A percentile compares a stretch with the other conserved stretches of the same genome.
phyloP scores from a whole-genome alignment of 92 coral and sea anemone species.

The Epizoanthus illoricatus region DNA sequence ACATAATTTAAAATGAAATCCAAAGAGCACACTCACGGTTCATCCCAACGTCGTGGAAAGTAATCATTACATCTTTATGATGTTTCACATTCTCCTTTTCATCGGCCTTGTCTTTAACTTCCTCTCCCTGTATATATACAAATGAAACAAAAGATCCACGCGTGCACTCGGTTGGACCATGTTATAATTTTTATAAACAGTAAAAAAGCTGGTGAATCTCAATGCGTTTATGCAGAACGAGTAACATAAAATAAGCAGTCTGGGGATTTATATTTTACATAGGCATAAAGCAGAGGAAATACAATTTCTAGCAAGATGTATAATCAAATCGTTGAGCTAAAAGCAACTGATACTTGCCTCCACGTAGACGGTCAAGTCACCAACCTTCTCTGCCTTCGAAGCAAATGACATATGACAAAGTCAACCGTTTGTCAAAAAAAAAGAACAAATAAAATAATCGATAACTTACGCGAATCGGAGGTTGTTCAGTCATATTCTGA shows the following conservation, averaged over 20 bases:
- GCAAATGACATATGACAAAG: constrained; percentile 18
- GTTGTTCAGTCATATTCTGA: constrained; percentile 24
- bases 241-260: not conserved
- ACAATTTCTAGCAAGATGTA: not conserved
- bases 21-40: constrained; percentile 70
- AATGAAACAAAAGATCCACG: not conserved
- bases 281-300: not conserved
- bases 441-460: constrained; percentile 12
- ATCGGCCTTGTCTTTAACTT: constrained; percentile 66
- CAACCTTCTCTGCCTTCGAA: constrained; percentile 97
- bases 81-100: constrained; percentile 87
- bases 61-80: constrained; percentile 84
- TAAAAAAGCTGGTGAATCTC: not conserved
- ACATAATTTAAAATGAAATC: constrained; percentile 1
- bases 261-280: not conserved
- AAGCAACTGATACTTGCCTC: constrained; percentile 59
- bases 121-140: constrained; percentile 72
- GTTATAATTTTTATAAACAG: not conserved
- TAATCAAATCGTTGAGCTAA: constrained; percentile 1
- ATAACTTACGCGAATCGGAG: constrained; percentile 32
- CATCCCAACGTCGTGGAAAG: constrained; percentile 98
- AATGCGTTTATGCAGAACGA: not conserved
- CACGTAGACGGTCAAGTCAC: constrained; percentile 92
- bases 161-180: not conserved
- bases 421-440: constrained; percentile 21